phyloP scores from a whole-genome alignment of 2,888 invertebrate species.

The Mythimna loreyi region DNA sequence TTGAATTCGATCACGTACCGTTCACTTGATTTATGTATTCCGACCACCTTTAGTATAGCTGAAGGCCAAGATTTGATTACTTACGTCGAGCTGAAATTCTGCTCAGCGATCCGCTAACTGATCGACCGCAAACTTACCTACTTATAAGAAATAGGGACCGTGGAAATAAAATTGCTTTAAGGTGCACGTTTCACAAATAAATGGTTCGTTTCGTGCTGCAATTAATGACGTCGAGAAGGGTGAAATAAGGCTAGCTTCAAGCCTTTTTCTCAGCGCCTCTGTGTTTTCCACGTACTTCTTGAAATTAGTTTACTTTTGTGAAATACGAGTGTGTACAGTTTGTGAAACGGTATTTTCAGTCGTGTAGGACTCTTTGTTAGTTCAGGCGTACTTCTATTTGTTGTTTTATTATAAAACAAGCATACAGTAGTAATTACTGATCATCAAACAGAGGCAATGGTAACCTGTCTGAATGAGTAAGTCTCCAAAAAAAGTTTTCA shows the following conservation, averaged over 20 bases:
- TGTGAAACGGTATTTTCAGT: constrained; percentile 38
- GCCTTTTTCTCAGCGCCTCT: constrained; percentile 63
- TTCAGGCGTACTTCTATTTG: background rate
- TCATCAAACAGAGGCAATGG: background rate
- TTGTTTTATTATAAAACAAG: constrained; percentile 14
- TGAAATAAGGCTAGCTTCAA: constrained; percentile 65
- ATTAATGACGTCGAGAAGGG: constrained; percentile 71
- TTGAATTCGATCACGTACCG: constrained; percentile 88
- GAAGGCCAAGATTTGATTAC: constrained; percentile 85
- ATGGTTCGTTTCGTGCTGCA: constrained; percentile 70
- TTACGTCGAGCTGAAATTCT: constrained; percentile 75
- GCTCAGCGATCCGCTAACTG: constrained; percentile 76
- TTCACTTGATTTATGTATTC: constrained; percentile 88
- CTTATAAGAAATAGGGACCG: constrained; percentile 65
- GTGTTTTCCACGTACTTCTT: constrained; percentile 58
- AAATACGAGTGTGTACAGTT: constrained; percentile 47
- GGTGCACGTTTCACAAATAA: constrained; percentile 70
- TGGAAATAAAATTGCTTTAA: constrained; percentile 68
- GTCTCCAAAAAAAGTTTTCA: too few species aligned
- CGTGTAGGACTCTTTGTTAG: constrained; percentile 9
- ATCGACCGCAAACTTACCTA: constrained; percentile 72
- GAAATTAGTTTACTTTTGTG: constrained; percentile 62
- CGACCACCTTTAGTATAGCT: constrained; percentile 82
- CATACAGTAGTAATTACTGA: background rate
- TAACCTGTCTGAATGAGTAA: too few species aligned